phyloP scores from a whole-genome alignment of 1,140 invertebrate species.

The Heliconius eleuchia region DNA sequence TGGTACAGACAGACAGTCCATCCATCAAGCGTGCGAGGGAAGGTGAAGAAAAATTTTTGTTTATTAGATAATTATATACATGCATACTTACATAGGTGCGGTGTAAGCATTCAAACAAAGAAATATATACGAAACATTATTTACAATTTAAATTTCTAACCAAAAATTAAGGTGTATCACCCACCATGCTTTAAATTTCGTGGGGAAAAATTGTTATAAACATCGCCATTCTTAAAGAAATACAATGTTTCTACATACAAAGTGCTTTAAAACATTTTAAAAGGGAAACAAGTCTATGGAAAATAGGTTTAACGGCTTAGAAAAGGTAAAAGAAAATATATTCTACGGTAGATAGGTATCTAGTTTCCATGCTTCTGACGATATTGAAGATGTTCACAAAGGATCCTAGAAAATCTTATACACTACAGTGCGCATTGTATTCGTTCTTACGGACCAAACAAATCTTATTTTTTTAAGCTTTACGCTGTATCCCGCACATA shows the following conservation, averaged over 20 bases:
- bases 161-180: not conserved
- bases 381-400: slow-evolving; percentile 4
- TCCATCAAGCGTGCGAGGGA: slow-evolving; percentile 47
- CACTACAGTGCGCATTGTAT: not conserved
- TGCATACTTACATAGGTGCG: slow-evolving; percentile 35
- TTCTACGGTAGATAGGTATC: not conserved
- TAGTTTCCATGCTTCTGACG: not conserved
- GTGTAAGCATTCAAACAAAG: slow-evolving; percentile 28
- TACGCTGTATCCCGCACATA: no score
- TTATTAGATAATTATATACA: slow-evolving; percentile 42
- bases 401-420: not conserved
- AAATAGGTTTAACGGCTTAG: not conserved
- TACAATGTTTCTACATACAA: not conserved
- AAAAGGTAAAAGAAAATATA: not conserved
- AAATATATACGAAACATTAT: slow-evolving; percentile 14
- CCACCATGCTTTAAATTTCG: not conserved
- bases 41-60: slow-evolving; percentile 34
- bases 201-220: not conserved
- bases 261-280: not conserved
- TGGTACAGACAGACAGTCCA: slow-evolving; percentile 48
- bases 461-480: not conserved
- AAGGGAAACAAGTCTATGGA: not conserved
- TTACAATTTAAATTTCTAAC: slow-evolving; percentile 16
- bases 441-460: not conserved
- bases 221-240: not conserved